phyloP scores from a whole-genome alignment of 2,888 invertebrate genomes.

The Incurvaria masculella region DNA sequence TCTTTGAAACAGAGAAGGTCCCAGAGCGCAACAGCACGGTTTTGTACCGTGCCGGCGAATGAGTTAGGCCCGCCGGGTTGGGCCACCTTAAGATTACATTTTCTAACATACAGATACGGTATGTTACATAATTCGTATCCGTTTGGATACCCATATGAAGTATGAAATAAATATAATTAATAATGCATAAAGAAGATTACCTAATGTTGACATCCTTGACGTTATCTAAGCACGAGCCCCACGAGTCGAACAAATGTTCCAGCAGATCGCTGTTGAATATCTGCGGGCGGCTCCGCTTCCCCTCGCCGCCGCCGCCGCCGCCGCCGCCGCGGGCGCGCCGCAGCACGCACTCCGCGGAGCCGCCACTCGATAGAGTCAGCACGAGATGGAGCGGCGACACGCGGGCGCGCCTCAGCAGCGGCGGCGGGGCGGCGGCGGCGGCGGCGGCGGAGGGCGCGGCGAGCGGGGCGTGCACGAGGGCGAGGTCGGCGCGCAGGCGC shows the following conservation, averaged over 20 bases:
- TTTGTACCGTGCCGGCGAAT: no score
- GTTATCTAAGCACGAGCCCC: constrained; percentile 62
- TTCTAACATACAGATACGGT: no score
- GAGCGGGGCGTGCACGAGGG: constrained; percentile 58
- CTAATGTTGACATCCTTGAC: constrained; percentile 63
- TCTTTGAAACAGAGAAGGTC: no score
- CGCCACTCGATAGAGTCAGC: constrained; percentile 57
- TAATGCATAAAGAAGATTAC: no score
- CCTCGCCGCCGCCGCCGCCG: constrained; percentile 21
- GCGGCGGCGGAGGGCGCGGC: constrained; percentile 44
- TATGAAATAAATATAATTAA: no score
- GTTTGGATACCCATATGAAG: no score
- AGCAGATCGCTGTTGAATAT: constrained; percentile 57
- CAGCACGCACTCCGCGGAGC: constrained; percentile 17
- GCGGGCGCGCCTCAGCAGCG: constrained; percentile 56
- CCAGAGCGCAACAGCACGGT: no score
- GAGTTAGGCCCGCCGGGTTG: no score
- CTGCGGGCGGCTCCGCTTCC: constrained; percentile 46
- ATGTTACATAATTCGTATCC: no score
- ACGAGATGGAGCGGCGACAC: constrained; percentile 59
- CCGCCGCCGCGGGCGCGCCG: no score
- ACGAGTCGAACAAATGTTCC: constrained; percentile 61
- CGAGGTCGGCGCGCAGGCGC: constrained; percentile 53
- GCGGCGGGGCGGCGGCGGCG: constrained; percentile 27
- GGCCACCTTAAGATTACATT: no score